phyloP scores from a whole-genome alignment of 2,113 vertebrate genomes.

The Xiphorhynchus elegans region DNA sequence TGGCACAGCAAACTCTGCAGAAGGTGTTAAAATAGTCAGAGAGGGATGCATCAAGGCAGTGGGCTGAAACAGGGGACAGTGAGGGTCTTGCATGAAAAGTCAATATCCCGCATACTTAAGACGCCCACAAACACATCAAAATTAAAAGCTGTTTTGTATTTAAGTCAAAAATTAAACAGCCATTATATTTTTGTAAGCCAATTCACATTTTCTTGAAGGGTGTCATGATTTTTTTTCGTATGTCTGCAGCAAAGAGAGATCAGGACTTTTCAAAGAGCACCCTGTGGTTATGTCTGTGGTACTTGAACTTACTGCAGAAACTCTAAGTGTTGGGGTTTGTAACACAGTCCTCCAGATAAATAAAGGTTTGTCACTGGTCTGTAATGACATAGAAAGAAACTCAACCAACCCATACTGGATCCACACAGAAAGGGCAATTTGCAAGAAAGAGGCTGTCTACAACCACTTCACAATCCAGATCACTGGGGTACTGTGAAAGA shows the following conservation, averaged over 20 bases:
- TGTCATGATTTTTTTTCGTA: neutral
- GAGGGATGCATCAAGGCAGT: neutral
- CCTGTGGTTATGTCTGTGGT: neutral
- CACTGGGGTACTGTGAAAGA: neutral
- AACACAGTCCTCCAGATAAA: neutral
- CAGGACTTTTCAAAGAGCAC: neutral
- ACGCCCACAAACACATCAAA: neutral
- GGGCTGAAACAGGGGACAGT: neutral
- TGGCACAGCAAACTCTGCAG: neutral
- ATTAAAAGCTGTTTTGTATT: neutral
- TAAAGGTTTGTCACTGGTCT: neutral
- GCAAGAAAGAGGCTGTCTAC: neutral
- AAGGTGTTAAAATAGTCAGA: rapidly evolving
- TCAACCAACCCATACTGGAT: neutral
- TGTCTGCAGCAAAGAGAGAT: neutral
- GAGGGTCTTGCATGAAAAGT: neutral
- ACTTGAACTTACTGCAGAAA: neutral
- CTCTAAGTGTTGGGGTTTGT: neutral
- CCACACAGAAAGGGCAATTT: neutral
- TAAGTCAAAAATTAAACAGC: neutral
- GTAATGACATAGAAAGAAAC: neutral
- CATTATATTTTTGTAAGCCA: neutral
- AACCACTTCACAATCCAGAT: neutral
- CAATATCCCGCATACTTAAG: neutral
- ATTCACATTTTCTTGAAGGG: neutral